Conservation (phyloP, 2,113 vertebrate species). For the Gymnocephalus cernua region DNA sequence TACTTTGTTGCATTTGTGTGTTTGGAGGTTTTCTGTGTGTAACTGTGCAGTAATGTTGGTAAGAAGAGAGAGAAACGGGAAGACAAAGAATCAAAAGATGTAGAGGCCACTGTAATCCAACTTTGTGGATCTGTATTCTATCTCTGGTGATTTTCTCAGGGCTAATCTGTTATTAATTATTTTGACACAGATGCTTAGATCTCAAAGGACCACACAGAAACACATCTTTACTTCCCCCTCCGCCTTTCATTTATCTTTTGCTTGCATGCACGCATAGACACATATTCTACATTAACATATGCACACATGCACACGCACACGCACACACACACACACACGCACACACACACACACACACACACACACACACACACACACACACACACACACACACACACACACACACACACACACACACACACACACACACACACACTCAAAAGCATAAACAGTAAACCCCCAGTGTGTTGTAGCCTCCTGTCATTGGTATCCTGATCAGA, state of each 20-base stretch:
- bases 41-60: slow-evolving; percentile 1
- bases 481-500: slow-evolving; percentile 5
- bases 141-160: slow-evolving; percentile 50
- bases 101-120: slow-evolving; percentile 28
- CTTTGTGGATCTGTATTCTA: slow-evolving; percentile 48
- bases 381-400: not conserved
- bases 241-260: slow-evolving; percentile 1
- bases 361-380: not conserved
- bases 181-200: slow-evolving; percentile 53
- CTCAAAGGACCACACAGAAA: slow-evolving; percentile 50
- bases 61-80: slow-evolving; percentile 8
- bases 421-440: not conserved
- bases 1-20: not conserved
- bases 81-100: slow-evolving; percentile 48
- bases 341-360: too few relatives aligned
- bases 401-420: too few relatives aligned
- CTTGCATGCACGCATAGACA: slow-evolving; percentile 3
- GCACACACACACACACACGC: too few relatives aligned
- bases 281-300: slow-evolving; percentile 11
- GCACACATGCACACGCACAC: not conserved
- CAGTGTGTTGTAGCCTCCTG: slow-evolving; percentile 16
- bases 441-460: slow-evolving; percentile 36
- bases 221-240: slow-evolving; percentile 3
- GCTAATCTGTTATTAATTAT: slow-evolving; percentile 71
- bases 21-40: not conserved